A percentile compares a stretch with the other conserved stretches of the same genome.
These are phyloP conservation scores for Microhierax caerulescens DNA, from an alignment of 2,797 vertebrate genomes.

Conservation along the genomic window DNA sequence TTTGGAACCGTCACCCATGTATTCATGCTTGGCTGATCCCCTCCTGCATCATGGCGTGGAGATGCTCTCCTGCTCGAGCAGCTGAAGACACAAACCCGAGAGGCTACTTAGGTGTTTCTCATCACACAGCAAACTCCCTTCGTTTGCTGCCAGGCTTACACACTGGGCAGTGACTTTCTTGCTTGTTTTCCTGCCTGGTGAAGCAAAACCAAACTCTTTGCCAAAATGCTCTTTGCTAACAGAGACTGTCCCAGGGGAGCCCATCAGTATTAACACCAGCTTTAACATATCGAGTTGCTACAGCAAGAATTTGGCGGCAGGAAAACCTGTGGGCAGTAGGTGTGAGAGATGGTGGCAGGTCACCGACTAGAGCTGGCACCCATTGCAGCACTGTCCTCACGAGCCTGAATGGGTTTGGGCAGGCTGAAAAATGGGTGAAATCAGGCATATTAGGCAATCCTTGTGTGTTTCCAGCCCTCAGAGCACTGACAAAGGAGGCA, in stretches of 20 bases:
- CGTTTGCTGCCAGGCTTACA: accelerated
- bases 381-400: background rate
- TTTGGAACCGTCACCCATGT: background rate
- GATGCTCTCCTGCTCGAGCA: background rate
- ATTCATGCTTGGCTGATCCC: background rate
- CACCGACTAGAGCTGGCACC: background rate
- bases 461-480: background rate
- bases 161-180: background rate
- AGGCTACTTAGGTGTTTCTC: background rate
- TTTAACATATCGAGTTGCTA: background rate
- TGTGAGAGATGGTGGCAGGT: background rate
- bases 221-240: accelerated
- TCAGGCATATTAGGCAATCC: background rate
- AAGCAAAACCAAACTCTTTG: background rate
- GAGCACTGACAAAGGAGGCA: background rate
- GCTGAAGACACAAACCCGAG: background rate
- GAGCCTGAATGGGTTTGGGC: accelerated
- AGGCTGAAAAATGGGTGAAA: background rate
- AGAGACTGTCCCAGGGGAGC: background rate
- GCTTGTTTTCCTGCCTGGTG: accelerated
- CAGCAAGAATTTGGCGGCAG: background rate
- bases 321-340: background rate
- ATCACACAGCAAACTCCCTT: background rate
- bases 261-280: background rate
- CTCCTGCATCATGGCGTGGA: accelerated